Base-by-base conservation (phyloP, 30 jellyfish, hydroid and myxozoan species). In the Catostylus mosaicus region DNA sequence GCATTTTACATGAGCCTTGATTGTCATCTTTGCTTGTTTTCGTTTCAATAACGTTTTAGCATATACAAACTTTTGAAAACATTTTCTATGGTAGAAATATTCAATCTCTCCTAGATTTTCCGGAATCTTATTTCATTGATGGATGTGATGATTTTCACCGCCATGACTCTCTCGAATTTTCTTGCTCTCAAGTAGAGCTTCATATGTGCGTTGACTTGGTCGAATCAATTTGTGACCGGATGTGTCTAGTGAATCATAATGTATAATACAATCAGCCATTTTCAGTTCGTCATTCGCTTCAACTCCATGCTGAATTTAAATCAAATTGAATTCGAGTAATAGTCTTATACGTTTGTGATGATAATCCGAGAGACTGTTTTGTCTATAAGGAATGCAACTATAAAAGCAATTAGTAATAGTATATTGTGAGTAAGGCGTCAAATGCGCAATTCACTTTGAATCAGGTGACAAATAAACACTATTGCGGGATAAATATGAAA, bases 111-210 rank as follows among this genome's bases (percentile, higher is more conserved):
- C 66, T 1, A 18, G 22, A 9, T 8, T 34, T 34, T 52, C 59
- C 0, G 78, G 66, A 40, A 76, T 32, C 31, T 62, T 34, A 23
- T 37, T 48, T 26, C 88, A 76, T 31, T 76, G 88, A 3, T 29
- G 78, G 0, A 3, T 31, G 78, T 76, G 88, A 4, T 20, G 45
- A 32, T 54, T 76, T 8, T 76, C 77, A 1, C 78, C 88, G 24
- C 78, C 78, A 12, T 22, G 78, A 3, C n/a, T 76, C 26, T 52
- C 88, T 1, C 77, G 77, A 0, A 76, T 76, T 19, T 26, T 52
- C 69, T 56, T 76, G 65, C 88, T n/a, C 10, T 54, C 88, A 23
- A 57, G 29, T 16, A 76, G 69, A 30, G 88, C 29, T 31, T 38
- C n/a, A 31, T 23, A 56, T 0, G 66, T 0, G 10, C 37, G 18